Evolutionary conservation across 2,797 vertebrate species (phyloP).

Genomic region (Amblyraja radiata): DNA sequence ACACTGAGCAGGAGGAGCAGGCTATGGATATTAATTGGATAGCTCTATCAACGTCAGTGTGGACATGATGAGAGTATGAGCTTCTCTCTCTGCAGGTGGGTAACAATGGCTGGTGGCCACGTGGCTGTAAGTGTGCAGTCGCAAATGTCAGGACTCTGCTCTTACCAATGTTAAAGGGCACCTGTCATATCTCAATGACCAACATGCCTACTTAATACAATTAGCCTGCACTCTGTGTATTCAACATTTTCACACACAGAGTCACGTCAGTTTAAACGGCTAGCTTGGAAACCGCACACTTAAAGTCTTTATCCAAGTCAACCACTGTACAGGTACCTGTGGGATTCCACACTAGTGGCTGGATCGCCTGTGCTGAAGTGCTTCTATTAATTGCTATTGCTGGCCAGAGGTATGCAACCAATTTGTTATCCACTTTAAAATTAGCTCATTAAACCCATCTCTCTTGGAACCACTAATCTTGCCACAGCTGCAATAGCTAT

Average conservation of each 20-base stretch:
- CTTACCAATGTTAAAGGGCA: background rate
- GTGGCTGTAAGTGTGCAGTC: background rate
- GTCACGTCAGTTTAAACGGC: background rate
- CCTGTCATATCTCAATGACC: background rate
- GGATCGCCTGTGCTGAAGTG: background rate
- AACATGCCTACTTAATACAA: background rate
- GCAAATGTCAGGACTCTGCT: background rate
- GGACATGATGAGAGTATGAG: background rate
- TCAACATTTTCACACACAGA: background rate
- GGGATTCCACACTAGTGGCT: background rate
- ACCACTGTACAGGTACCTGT: background rate
- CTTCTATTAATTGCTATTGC: background rate
- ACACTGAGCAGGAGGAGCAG: no score
- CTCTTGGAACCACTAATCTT: constrained; percentile 1
- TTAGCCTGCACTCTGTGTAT: background rate
- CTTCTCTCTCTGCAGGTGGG: background rate
- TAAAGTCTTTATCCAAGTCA: background rate
- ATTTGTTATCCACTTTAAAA: background rate
- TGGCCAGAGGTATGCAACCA: background rate
- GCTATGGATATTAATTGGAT: no score
- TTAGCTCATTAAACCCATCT: background rate
- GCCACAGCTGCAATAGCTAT: background rate
- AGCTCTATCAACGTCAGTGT: background rate
- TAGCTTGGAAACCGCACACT: background rate
- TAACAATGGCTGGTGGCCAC: background rate